Percentiles rank a stretch among this genome's conserved stretches.
Evolutionary conservation across 2,888 invertebrate genomes (phyloP).

Genomic region (Ethmia dodecea): DNA sequence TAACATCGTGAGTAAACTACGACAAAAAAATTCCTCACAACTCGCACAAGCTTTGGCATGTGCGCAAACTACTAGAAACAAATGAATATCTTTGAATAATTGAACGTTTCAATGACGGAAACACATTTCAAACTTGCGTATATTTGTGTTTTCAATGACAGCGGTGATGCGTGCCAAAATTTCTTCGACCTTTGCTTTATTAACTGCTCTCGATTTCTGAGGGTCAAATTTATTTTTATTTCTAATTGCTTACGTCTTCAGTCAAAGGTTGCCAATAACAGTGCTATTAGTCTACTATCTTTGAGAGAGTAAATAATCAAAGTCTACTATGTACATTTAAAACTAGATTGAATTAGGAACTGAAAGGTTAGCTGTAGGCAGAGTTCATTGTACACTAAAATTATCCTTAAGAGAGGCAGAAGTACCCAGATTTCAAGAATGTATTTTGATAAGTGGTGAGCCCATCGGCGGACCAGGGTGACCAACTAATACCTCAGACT

Average conservation of each 20-base stretch:
- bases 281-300: too few relatives aligned
- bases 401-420: too few relatives aligned
- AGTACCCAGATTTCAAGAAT: too few relatives aligned
- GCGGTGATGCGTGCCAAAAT: slow-evolving; percentile 55
- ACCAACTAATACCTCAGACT: too few relatives aligned
- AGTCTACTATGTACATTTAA: too few relatives aligned
- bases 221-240: slow-evolving; percentile 62
- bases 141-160: slow-evolving; percentile 34
- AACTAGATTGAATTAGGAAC: too few relatives aligned
- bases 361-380: too few relatives aligned
- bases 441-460: too few relatives aligned
- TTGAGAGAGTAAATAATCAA: too few relatives aligned
- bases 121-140: slow-evolving; percentile 24
- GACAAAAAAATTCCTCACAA: neutral
- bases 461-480: too few relatives aligned
- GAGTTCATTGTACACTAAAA: too few relatives aligned
- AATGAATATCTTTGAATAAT: slow-evolving; percentile 42
- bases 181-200: slow-evolving; percentile 59
- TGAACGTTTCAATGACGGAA: slow-evolving; percentile 41
- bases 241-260: neutral
- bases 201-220: slow-evolving; percentile 60
- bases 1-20: neutral
- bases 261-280: too few relatives aligned
- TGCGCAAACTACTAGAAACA: slow-evolving; percentile 26
- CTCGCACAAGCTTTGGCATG: slow-evolving; percentile 7